Conservation (phyloP, 2,888 invertebrate genomes). For the Xestia c-nigrum region DNA sequence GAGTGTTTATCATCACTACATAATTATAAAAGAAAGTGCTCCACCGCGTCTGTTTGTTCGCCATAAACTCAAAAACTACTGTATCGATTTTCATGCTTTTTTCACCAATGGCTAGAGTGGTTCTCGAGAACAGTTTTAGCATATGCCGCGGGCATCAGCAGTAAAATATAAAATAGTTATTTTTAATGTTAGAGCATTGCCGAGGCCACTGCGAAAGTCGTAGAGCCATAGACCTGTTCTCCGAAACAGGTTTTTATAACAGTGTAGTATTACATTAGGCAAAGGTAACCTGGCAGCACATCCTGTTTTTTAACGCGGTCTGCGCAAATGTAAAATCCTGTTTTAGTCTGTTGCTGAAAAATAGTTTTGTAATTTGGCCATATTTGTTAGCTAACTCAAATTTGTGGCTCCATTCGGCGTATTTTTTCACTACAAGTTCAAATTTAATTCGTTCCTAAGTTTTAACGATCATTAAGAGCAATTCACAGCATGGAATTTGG, state of each 20-base stretch:
- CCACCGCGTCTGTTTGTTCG: too few relatives aligned
- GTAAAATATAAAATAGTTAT: not conserved
- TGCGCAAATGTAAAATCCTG: not conserved
- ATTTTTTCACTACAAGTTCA: not conserved
- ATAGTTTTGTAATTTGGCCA: not conserved
- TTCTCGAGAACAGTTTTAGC: too few relatives aligned
- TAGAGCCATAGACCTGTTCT: slow-evolving; percentile 44
- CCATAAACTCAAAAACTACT: too few relatives aligned
- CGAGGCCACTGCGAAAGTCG: slow-evolving; percentile 23
- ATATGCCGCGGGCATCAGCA: too few relatives aligned
- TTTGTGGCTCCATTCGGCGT: not conserved
- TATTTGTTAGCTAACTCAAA: not conserved
- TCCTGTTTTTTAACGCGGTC: slow-evolving; percentile 20
- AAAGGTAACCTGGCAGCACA: slow-evolving; percentile 15
- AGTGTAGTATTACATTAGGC: slow-evolving; percentile 46
- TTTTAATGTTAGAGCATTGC: not conserved
- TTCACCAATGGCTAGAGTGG: too few relatives aligned
- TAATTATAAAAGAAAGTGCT: too few relatives aligned
- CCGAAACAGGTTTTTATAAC: slow-evolving; percentile 47
- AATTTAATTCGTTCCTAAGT: not conserved
- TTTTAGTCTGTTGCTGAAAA: not conserved
- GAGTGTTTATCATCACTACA: not conserved
- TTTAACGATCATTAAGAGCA: not conserved
- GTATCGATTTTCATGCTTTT: too few relatives aligned
- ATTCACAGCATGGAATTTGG: not conserved